These are phyloP conservation scores for Drosophila differens DNA, from an alignment of 2,888 invertebrate species.

Conservation along the genomic window DNA sequence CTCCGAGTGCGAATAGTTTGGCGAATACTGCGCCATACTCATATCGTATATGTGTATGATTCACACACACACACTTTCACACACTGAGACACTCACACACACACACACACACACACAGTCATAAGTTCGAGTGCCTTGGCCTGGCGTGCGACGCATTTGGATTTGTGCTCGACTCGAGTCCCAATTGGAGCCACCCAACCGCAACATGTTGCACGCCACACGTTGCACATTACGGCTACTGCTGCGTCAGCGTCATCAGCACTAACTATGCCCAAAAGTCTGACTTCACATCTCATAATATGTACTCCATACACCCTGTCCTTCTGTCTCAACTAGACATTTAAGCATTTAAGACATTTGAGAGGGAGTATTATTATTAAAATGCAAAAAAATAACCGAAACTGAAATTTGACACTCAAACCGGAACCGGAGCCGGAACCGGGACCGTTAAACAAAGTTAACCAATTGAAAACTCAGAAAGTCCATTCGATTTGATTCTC, in stretches of 20 bases:
- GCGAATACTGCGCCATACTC: constrained; percentile 41
- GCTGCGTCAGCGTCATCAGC: constrained; percentile 33
- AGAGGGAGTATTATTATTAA: not conserved
- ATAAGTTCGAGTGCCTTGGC: constrained; percentile 50
- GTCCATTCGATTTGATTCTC: not conserved
- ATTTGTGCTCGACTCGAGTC: constrained; percentile 76
- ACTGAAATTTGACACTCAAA: not conserved
- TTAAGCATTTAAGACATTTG: not conserved
- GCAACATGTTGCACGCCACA: constrained; percentile 72
- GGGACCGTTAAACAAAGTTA: not conserved
- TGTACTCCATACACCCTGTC: constrained; percentile 23
- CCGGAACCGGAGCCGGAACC: not conserved
- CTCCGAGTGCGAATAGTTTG: constrained; percentile 74
- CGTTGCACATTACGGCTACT: constrained; percentile 29
- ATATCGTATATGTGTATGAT: constrained; percentile 28
- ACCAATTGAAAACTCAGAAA: not conserved
- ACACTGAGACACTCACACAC: not conserved
- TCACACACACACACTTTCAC: constrained; percentile 24
- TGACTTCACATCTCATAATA: constrained; percentile 17
- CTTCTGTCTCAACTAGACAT: not conserved
- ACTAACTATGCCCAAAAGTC: constrained; percentile 56
- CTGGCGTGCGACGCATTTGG: constrained; percentile 62
- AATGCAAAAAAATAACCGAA: not conserved
- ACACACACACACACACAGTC: constrained; percentile 9
- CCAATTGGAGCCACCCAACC: constrained; percentile 75